phyloP scores from a whole-genome alignment of 2,113 vertebrate genomes.

The Gallinago jamesoni region DNA sequence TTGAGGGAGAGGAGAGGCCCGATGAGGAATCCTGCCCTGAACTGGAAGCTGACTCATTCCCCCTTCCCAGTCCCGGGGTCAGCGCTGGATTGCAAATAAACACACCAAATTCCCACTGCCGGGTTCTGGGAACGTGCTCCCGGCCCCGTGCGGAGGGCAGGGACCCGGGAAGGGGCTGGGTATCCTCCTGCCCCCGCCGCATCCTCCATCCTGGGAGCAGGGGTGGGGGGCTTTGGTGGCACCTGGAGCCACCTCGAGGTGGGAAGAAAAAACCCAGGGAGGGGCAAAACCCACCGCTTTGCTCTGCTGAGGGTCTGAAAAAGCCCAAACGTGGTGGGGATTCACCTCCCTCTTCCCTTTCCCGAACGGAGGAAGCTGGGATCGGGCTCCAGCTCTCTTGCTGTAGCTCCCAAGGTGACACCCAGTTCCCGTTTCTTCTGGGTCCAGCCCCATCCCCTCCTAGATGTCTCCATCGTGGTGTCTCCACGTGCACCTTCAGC shows the following conservation, averaged over 20 bases:
- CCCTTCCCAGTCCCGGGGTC: neutral
- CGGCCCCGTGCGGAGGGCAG: neutral
- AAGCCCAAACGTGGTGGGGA: neutral
- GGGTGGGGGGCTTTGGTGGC: neutral
- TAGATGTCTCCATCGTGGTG: neutral
- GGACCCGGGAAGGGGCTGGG: neutral
- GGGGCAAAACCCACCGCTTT: neutral
- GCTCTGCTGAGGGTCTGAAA: neutral
- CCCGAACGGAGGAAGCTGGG: neutral
- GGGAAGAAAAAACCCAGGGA: neutral
- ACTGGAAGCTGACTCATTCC: slow-evolving; percentile 35
- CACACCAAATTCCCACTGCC: slow-evolving; percentile 26
- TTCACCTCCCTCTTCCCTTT: neutral
- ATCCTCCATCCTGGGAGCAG: neutral
- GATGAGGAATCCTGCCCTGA: neutral
- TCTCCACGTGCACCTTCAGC: neutral
- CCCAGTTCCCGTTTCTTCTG: neutral
- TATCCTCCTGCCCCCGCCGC: neutral
- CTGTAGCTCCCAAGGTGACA: neutral
- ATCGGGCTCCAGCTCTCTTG: neutral
- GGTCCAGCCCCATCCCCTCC: neutral
- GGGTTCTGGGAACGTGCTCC: slow-evolving; percentile 4
- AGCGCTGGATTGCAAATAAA: slow-evolving; percentile 11
- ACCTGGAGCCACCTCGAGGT: neutral
- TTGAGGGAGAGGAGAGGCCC: neutral